Evolutionary conservation across 2,888 invertebrate species (phyloP).

Genomic region (Eristalis intricaria): DNA sequence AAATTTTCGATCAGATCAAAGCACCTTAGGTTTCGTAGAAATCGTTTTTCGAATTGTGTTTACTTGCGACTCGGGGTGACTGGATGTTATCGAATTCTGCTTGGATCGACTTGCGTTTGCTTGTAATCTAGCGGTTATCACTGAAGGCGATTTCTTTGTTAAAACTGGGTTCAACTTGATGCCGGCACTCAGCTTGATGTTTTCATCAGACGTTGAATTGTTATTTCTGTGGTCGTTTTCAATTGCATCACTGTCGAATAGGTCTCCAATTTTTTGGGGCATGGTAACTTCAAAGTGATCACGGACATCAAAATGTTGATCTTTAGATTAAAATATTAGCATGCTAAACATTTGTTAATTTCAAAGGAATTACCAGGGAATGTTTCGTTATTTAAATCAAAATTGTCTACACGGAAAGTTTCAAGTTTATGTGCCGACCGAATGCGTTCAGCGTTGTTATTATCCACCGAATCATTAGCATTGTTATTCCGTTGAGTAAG

Average conservation of each 20-base stretch:
- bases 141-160: constrained; percentile 77
- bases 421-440: constrained; percentile 5
- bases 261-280: constrained; percentile 26
- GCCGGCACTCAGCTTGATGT: constrained; percentile 67
- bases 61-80: constrained; percentile 72
- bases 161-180: constrained; percentile 79
- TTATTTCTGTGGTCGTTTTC: constrained; percentile 74
- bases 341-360: not conserved
- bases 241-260: constrained; percentile 9
- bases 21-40: constrained; percentile 56
- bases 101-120: constrained; percentile 27
- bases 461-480: constrained; percentile 32
- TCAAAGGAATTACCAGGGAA: constrained; percentile 72
- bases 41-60: constrained; percentile 27
- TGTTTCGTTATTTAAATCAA: constrained; percentile 74
- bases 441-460: constrained; percentile 6
- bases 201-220: constrained; percentile 40
- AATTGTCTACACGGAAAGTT: constrained; percentile 50
- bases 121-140: constrained; percentile 19
- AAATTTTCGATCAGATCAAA: constrained; percentile 12
- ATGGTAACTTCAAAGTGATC: constrained; percentile 37
- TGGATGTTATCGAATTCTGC: constrained; percentile 61
- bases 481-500: constrained; percentile 22
- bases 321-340: constrained; percentile 4
- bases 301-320: constrained; percentile 3